A percentile compares a stretch with the other conserved stretches of the same genome.
Evolutionary conservation across 2,113 vertebrate genomes (phyloP).

Genomic region (Sphaerodactylus townsendi): DNA sequence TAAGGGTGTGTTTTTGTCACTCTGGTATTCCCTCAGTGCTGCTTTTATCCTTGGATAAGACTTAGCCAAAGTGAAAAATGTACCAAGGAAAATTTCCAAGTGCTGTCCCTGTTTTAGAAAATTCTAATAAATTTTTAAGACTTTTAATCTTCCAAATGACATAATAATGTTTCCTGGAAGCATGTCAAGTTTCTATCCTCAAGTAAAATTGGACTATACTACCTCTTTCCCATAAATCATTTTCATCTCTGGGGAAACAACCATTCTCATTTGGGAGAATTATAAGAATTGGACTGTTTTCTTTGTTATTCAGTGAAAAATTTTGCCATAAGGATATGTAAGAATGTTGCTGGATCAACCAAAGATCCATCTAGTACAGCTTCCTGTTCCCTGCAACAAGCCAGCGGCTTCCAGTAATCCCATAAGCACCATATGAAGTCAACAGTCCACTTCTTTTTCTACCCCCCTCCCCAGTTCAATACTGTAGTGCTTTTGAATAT

Average conservation of each 20-base stretch:
- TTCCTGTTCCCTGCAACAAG: no score
- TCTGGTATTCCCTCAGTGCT: not conserved
- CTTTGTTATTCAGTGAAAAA: not conserved
- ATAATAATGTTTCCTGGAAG: constrained; percentile 8
- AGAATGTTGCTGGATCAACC: no score
- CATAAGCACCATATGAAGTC: no score
- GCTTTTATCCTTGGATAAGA: not conserved
- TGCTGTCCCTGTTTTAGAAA: constrained; percentile 1
- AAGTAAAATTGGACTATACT: not conserved
- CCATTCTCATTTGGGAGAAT: not conserved
- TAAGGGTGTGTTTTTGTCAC: not conserved
- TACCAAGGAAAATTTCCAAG: not conserved
- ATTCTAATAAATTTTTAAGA: constrained; percentile 19
- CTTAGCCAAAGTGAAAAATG: fast-evolving
- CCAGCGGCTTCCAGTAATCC: no score
- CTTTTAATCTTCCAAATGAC: constrained; percentile 27
- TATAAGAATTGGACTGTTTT: not conserved
- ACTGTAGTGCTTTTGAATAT: no score
- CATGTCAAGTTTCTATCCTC: not conserved
- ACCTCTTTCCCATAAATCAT: not conserved
- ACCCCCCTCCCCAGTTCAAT: no score
- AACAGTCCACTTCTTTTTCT: no score
- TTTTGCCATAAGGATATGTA: no score
- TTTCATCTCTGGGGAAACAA: not conserved
- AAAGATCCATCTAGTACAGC: no score